Base-by-base conservation (phyloP, 2,113 vertebrate genomes). In the Callorhinus ursinus region DNA sequence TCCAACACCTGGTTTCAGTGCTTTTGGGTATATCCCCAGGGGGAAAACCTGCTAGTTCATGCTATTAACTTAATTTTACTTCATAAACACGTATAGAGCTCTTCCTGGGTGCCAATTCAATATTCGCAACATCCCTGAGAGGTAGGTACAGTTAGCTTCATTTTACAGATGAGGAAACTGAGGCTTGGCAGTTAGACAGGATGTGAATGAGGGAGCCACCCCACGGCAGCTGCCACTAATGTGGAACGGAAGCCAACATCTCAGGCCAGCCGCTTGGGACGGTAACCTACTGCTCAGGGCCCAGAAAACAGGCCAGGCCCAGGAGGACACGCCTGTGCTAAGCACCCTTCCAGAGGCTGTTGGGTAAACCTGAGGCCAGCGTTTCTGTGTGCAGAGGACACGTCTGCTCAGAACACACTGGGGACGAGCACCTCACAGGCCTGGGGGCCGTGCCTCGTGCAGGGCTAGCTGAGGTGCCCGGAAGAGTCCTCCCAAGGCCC, bases 391-490 rank as follows among this genome's bases (percentile, higher is more conserved):
- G 1, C 19, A 36, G 53, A 36, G 55, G n/a, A 86, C 49, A 2
- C 2, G 67, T 67, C 49, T 28, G 26, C 0, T 0, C 11, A 59
- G 51, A 69, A 26, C n/a, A 51, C 19, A 2, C 42, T 26, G 72
- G 24, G 10, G 46, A n/a, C 0, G 39, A 31, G 22, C 21, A 22
- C 39, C 13, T 39, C 8, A 4, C 74, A 18, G 39, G 12, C n/a
- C 36, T 24, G 4, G 36, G 33, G 28, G 39, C 51, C 36, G 0
- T 1, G 79, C 21, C 21, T 6, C 0, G 0, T 12, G n/a, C 39
- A 21, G 1, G 8, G 71, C 71, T 51, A 12, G 71, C 71, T 18
- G 46, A n/a, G 69, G 26, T 39, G 33, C 69, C 65, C 12, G 0
- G 5, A 24, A 19, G 28, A 22, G 36, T 12, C 55, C 21, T 4